Evolutionary conservation across 2,797 vertebrate genomes (phyloP), one percentile per base, ranked within the genome.

Genomic region (Centroberyx gerrardi): DNA sequence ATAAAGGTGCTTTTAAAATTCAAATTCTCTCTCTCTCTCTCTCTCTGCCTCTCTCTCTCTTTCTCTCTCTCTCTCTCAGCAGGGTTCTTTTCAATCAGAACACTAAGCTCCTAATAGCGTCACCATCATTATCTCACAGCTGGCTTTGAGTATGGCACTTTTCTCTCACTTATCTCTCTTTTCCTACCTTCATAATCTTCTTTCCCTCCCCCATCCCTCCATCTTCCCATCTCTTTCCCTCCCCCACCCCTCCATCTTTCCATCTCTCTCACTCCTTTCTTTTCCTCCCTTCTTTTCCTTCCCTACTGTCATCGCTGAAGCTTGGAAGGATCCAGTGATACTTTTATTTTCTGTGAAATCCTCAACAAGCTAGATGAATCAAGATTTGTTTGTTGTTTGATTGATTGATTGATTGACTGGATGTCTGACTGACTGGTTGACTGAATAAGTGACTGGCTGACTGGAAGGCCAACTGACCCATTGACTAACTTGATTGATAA

Each of bases 81-180:
- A 29, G 64, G 63, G 42, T 33, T 61, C 36, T 73, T 82, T 77
- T 73, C 61, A 70, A 63, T 80, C 68, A 52, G 18, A 61, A 46
- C 76, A 78, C 78, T 82, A 73, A 14, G 22, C 52, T 61, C 55
- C 78, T 73, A 86, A 85, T 70, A 36, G 82, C 55, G 51, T 87
- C 82, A 74, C 82, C 78, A 78, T 85, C 80, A 79, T 86, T 78
- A 80, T 82, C 72, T 76, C 82, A 74, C 88, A 92, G 86, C 82
- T 87, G 87, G 86, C 68, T 81, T 72, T 81, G 74, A 84, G 46
- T 48, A 4, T 78, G 0, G 33, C 54, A 29, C 79, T 76, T 55
- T 63, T 44, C 62, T 48, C 55, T 48, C 66, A 2, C 48, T 53
- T 63, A 36, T 54, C 6, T 68, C 72, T 81, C 68, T 66, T 82